Base-by-base conservation (phyloP, 23 tunicate species). In the Ascidia mentula region DNA sequence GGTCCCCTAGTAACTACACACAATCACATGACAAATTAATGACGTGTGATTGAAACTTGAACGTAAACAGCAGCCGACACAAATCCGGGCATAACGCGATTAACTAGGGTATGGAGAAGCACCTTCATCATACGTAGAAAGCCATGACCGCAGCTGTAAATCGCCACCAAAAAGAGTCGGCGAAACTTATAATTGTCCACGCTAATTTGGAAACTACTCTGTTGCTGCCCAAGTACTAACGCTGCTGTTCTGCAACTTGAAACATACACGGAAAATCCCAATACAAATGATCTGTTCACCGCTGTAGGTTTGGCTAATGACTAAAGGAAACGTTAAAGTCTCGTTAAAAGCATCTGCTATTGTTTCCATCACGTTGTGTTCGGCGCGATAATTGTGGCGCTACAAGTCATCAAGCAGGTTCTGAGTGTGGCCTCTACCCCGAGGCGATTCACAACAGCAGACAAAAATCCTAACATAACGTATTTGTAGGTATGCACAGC, bases 321-420 rank as follows among this genome's bases (percentile, higher is more conserved):
- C n/a, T n/a, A n/a, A n/a, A n/a, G n/a, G n/a, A n/a, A n/a, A n/a
- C 24, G 65, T 9, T 53, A 53, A 53, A 28, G 28, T 53, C 28
- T 53, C 24, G 65, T 53, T 53, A 28, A 28, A 53, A 53, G 28
- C 24, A 9, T 28, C 65, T 28, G 24, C 65, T 26, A 53, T 53
- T 53, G 65, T 53, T 53, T 53, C 28, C 65, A 26, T 53, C 22
- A 53, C 65, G 13, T 53, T 53, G 65, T 53, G 24, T n/a, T 20
- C 65, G 65, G 65, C 65, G 65, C 65, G 65, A 53, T 53, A 53
- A 53, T 53, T 53, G 65, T 53, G 65, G 65, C 65, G 24, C 13
- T 26, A 1, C 65, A 28, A 53, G 65, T 53, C 65, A 53, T 53
- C 65, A 53, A 53, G 65, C 65, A 26, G 65, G 65, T 53, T 53